Conservation (phyloP, 2,113 vertebrate genomes). For the Columbina picui region DNA sequence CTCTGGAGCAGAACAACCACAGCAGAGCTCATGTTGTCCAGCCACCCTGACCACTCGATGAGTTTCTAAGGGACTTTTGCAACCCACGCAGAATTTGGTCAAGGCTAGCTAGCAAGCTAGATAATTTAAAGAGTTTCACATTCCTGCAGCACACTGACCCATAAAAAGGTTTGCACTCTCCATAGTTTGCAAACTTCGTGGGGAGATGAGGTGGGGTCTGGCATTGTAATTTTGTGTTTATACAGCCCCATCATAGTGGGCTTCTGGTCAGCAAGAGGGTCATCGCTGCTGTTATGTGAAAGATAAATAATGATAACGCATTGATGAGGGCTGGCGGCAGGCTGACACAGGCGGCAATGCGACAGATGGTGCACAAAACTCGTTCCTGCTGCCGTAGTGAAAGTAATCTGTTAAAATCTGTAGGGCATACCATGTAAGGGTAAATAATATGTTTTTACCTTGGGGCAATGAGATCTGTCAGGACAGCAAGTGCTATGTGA, state of each 20-base stretch:
- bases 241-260: background rate
- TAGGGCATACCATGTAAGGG: background rate
- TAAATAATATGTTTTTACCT: background rate
- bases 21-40: background rate
- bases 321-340: background rate
- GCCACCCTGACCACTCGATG: rapidly evolving
- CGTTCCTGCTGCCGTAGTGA: background rate
- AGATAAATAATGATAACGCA: background rate
- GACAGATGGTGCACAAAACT: constrained; percentile 13
- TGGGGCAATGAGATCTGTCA: background rate
- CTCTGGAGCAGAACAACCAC: background rate
- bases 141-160: background rate
- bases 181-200: background rate
- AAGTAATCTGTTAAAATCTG: background rate
- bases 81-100: background rate
- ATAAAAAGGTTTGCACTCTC: background rate
- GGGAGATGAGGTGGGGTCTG: background rate
- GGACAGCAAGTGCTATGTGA: background rate
- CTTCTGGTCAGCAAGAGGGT: background rate
- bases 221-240: background rate
- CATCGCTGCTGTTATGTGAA: background rate
- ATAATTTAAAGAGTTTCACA: rapidly evolving
- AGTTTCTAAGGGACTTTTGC: background rate
- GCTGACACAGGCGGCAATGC: background rate
- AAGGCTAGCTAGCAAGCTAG: background rate